Conservation (phyloP, 2,888 invertebrate genomes). For the Pollenia griseotomentosa region DNA sequence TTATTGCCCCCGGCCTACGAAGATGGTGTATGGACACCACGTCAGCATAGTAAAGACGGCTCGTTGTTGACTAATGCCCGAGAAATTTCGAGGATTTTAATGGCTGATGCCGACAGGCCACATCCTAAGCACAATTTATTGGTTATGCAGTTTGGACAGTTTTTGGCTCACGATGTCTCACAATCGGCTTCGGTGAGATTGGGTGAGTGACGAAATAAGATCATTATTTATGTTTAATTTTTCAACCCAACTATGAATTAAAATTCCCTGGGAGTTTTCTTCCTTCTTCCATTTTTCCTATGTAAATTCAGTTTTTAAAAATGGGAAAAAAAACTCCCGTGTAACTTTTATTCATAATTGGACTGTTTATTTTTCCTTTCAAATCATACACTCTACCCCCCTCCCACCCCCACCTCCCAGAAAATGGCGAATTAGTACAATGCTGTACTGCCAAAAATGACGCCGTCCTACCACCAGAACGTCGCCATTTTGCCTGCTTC, state of each 20-base stretch:
- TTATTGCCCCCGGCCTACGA: slow-evolving; percentile 88
- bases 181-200: slow-evolving; percentile 89
- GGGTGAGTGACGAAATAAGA: slow-evolving; percentile 84
- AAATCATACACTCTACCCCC: neutral
- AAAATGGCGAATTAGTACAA: slow-evolving; percentile 88
- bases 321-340: neutral
- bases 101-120: slow-evolving; percentile 86
- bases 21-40: slow-evolving; percentile 86
- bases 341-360: neutral
- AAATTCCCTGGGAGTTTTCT: too few species aligned
- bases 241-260: too few species aligned
- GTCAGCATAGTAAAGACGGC: slow-evolving; percentile 82
- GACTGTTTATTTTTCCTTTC: neutral
- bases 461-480: slow-evolving; percentile 84
- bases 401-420: slow-evolving; percentile 83
- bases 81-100: slow-evolving; percentile 87
- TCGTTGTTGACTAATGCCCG: slow-evolving; percentile 88
- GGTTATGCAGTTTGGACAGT: slow-evolving; percentile 92
- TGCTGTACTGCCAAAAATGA: slow-evolving; percentile 89
- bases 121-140: slow-evolving; percentile 88
- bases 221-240: too few species aligned
- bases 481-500: slow-evolving; percentile 88
- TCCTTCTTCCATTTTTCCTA: too few species aligned
- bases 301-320: neutral
- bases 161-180: slow-evolving; percentile 90